Evolutionary conservation across 2,888 invertebrate genomes (phyloP).

Genomic region (Epinotia demarniana): DNA sequence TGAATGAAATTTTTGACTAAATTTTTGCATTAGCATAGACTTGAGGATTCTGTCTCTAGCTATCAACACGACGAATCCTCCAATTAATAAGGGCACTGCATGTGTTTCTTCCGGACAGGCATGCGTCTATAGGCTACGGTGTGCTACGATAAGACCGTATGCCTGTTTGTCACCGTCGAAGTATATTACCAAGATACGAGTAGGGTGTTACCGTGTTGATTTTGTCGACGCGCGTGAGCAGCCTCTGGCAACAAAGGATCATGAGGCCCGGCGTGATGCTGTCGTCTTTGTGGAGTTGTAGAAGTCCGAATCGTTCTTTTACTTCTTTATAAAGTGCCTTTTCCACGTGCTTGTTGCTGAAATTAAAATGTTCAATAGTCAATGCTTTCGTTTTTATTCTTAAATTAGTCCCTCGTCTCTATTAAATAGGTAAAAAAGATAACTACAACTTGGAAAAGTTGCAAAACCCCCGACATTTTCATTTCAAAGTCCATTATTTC

Average conservation of each 20-base stretch:
- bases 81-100: too few species aligned
- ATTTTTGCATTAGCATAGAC: background rate
- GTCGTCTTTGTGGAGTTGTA: conserved; percentile 94
- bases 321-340: conserved; percentile 88
- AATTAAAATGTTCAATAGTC: conserved; percentile 45
- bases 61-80: too few species aligned
- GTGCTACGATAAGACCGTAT: too few species aligned
- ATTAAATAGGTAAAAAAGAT: too few species aligned
- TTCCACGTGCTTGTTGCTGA: conserved; percentile 92
- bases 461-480: too few species aligned
- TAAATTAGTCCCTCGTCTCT: background rate
- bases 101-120: too few species aligned
- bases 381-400: background rate
- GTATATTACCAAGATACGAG: too few species aligned
- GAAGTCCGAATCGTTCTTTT: conserved; percentile 86
- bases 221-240: conserved; percentile 83
- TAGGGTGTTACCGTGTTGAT: conserved; percentile 59
- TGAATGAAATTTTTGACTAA: background rate
- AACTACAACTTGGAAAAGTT: too few species aligned
- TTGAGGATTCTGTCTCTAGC: too few species aligned
- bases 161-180: too few species aligned
- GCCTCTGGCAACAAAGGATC: conserved; percentile 92
- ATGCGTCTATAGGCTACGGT: too few species aligned
- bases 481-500: too few species aligned
- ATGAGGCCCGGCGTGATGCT: conserved; percentile 95